Base-by-base conservation (phyloP, 1,140 invertebrate species). In the Diploscapter pachys region DNA sequence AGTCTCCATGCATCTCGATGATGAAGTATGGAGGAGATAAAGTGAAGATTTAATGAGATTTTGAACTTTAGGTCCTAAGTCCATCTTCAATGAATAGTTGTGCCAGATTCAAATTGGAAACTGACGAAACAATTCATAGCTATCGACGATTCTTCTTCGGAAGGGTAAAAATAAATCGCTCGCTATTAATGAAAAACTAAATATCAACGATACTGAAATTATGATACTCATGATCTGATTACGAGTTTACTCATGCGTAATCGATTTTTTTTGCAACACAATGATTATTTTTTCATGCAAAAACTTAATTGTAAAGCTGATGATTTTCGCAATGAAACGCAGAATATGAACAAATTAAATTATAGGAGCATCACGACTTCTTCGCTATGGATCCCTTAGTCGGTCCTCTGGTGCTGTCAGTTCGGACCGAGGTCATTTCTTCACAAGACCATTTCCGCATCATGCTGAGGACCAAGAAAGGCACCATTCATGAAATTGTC, bases 331-430 rank as follows among this genome's bases (percentile, higher is more conserved):
- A 31, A 31, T 31, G 31, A 31, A 31, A 31, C 0, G 31, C 31
- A 31, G 31, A 31, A 31, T 31, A 31, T 31, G 31, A 31, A 31
- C 31, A 31, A 31, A 31, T 8, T 3, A 49, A 4, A 8, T 73
- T 80, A 81, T 89, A 95, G 93, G 95, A 98, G 86, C 95, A 98
- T 88, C 92, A 93, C 77, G 96, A 96, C 87, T 91, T 96, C 82
- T 91, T 93, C 71, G 93, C 92, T 8, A 87, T 90, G 70, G 95
- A 98, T 85, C 90, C 92, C 50, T 90, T 89, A 78, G 88, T 93
- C 68, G 94, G 94, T 0, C 94, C 95, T 4, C 90, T 97, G 69
- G 89, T 97, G 73, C 90, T 97, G 78, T 96, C 94, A 4, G 89
- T 95, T 67, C 95, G 95, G 87, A 90, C 90, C 54, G 94, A 97